Percentiles rank a stretch among this genome's conserved stretches.
Conservation (phyloP, 2,797 vertebrate genomes). For the Cyclopterus lumpus region DNA sequence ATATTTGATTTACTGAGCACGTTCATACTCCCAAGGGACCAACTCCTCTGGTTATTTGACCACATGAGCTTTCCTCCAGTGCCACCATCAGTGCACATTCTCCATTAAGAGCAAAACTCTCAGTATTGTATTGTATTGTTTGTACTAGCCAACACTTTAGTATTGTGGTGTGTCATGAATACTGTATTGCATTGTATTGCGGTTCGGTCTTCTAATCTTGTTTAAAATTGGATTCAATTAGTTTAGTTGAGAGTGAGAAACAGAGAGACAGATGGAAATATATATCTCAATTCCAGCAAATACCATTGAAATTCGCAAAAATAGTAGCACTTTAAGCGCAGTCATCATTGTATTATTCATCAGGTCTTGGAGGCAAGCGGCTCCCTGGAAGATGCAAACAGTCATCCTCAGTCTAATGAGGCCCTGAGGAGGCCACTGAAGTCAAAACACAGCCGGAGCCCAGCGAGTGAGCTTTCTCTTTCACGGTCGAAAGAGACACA, state of each 20-base stretch:
- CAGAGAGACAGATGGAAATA: slow-evolving; percentile 9
- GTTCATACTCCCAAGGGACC: too few species aligned
- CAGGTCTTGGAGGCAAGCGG: slow-evolving; percentile 21
- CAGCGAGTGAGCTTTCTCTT: slow-evolving; percentile 33
- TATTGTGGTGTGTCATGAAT: slow-evolving; percentile 2
- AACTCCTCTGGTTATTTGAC: too few species aligned
- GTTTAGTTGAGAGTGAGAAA: slow-evolving; percentile 4
- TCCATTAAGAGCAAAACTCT: not conserved
- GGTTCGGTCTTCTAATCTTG: not conserved
- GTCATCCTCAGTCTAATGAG: slow-evolving; percentile 45
- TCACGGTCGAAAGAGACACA: slow-evolving; percentile 19
- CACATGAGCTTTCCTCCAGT: too few species aligned
- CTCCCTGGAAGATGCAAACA: slow-evolving; percentile 39
- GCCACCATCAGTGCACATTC: too few species aligned
- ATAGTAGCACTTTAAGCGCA: slow-evolving; percentile 44
- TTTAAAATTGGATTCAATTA: slow-evolving; percentile 19
- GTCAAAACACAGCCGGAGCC: slow-evolving; percentile 48
- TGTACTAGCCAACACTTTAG: not conserved
- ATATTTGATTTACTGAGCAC: not conserved
- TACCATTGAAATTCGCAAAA: slow-evolving; percentile 20
- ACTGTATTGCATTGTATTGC: slow-evolving; percentile 9
- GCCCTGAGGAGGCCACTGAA: slow-evolving; percentile 47
- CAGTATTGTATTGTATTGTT: not conserved
- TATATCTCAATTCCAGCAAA: slow-evolving; percentile 2
- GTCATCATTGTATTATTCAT: slow-evolving; percentile 63